Evolutionary conservation across 2,888 invertebrate species (phyloP).

Genomic region (Stegophylla sp.): DNA sequence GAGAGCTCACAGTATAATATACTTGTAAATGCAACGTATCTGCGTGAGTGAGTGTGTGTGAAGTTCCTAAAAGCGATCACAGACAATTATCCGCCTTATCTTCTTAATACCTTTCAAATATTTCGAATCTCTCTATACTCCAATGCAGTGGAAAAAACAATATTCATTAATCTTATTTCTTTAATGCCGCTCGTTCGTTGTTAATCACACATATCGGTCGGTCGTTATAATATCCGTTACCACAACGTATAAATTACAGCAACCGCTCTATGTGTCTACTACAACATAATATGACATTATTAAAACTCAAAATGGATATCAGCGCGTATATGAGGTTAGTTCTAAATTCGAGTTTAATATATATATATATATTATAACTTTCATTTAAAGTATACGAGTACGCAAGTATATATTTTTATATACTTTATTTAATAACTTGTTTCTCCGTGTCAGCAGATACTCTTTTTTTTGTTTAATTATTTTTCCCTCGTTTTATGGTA

Average conservation of each 20-base stretch:
- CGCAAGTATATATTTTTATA: too few species aligned
- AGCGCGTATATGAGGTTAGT: neutral
- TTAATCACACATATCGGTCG: neutral
- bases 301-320: neutral
- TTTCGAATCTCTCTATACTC: slow-evolving; percentile 31
- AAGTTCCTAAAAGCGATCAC: slow-evolving; percentile 47
- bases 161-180: slow-evolving; percentile 22
- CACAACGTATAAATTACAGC: neutral
- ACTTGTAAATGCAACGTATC: neutral
- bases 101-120: slow-evolving; percentile 29
- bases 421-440: too few species aligned
- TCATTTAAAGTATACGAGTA: too few species aligned
- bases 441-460: too few species aligned
- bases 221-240: neutral
- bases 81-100: slow-evolving; percentile 50
- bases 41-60: neutral
- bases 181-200: neutral
- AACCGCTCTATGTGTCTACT: neutral
- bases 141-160: slow-evolving; percentile 7
- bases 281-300: neutral
- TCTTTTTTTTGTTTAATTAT: too few species aligned
- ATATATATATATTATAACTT: too few species aligned
- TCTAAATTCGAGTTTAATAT: neutral
- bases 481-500: too few species aligned
- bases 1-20: slow-evolving; percentile 33